Evolutionary conservation across 2,888 invertebrate species (phyloP).

Genomic region (Synanthedon vespiformis): DNA sequence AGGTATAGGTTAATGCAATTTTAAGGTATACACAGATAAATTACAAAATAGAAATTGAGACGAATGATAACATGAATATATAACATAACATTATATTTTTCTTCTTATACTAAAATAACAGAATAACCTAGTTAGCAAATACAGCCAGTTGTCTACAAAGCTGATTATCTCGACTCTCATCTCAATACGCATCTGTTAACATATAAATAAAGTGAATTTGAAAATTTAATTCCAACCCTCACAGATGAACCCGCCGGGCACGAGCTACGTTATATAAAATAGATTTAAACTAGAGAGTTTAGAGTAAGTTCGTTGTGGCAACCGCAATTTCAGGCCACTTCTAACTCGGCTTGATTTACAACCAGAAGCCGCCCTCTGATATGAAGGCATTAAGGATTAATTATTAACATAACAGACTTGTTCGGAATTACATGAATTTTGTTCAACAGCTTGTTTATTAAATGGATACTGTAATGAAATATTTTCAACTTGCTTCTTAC

Average conservation of each 20-base stretch:
- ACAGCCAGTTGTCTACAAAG: no score
- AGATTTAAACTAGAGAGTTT: no score
- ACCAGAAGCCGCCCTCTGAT: not conserved
- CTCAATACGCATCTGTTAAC: not conserved
- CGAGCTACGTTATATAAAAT: no score
- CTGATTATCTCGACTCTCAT: no score
- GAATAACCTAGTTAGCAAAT: no score
- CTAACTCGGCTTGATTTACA: not conserved
- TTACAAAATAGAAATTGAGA: no score
- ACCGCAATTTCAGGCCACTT: not conserved
- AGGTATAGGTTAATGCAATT: no score
- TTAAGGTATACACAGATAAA: no score
- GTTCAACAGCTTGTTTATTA: not conserved
- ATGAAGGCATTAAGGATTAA: not conserved
- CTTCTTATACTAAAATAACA: no score
- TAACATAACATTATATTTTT: no score
- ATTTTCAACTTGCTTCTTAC: not conserved
- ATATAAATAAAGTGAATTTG: not conserved
- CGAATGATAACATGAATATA: no score
- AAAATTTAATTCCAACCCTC: not conserved
- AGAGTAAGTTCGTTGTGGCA: not conserved
- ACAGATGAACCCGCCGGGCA: no score
- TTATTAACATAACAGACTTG: not conserved
- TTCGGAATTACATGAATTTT: not conserved
- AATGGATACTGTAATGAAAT: not conserved